Evolutionary conservation across 2,113 vertebrate species (phyloP).

Genomic region (Tauraco erythrolophus): DNA sequence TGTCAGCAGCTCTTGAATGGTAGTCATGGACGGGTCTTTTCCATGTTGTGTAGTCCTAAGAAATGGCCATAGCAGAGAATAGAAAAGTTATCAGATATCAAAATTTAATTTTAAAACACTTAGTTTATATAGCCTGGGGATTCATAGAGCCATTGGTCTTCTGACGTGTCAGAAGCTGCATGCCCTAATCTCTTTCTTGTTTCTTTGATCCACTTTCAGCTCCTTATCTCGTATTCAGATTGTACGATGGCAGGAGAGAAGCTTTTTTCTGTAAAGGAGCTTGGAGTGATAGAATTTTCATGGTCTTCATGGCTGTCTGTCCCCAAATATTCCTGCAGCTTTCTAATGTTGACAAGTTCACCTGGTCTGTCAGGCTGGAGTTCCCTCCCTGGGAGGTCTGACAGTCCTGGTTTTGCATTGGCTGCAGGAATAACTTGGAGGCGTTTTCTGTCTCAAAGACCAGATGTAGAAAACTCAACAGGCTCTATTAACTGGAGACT

Average conservation of each 20-base stretch:
- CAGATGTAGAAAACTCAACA: not conserved
- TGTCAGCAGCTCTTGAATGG: conserved; percentile 7
- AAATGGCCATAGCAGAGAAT: not conserved
- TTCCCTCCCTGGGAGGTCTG: conserved; percentile 14
- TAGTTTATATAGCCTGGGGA: conserved; percentile 23
- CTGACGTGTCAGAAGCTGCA: conserved; percentile 38
- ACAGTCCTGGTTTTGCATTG: not conserved
- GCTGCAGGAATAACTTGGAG: not conserved
- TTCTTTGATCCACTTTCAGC: conserved; percentile 62
- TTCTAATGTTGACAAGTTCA: conserved; percentile 22
- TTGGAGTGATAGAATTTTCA: not conserved
- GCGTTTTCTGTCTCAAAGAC: not conserved
- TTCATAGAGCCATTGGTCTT: conserved; percentile 40
- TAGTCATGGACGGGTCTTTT: not conserved
- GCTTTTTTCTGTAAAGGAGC: not conserved
- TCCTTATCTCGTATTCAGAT: conserved; percentile 23
- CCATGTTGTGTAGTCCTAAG: not conserved
- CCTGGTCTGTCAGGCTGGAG: conserved; percentile 27
- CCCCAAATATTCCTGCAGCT: not conserved
- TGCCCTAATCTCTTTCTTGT: not conserved
- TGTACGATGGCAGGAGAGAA: not conserved
- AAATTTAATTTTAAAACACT: not conserved
- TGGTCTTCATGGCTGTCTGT: not conserved
- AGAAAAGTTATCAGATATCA: not conserved
- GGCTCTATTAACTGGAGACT: not conserved